Base-by-base conservation (phyloP, 2,888 invertebrate genomes). In the Lottia gigantea region DNA sequence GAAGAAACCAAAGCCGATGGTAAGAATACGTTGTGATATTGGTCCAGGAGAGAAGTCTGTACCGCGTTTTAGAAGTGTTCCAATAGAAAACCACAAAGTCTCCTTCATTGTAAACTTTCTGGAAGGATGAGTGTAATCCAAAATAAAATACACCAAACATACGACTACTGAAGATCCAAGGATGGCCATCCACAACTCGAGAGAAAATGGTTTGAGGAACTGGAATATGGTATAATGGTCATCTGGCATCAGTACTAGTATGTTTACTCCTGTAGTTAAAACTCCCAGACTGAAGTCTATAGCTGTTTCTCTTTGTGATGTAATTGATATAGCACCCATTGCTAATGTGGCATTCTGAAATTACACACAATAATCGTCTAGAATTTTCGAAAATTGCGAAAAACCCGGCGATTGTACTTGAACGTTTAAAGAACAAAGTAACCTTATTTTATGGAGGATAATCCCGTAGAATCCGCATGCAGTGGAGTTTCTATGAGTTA, bases 201-300 rank as follows among this genome's bases (percentile, higher is more conserved):
- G 68, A 0, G 85, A 82, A 70, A 85, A 85, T 0, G 85, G 83
- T 46, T 79, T 78, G 69, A 86, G 74, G 68, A 85, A 84, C 72
- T 85, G 85, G 68, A 85, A 85, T 31, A 85, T 83, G 68, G 78
- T 81, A 8, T 76, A 76, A 7, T 71, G 74, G 62, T 81, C 82
- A 4, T 77, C 68, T 0, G 85, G 85, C 71, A 80, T 82, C 7
- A 77, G 72, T 16, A 85, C 76, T 2, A 85, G 76, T n/a, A 85
- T 80, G 70, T 82, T 83, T 26, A 83, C 81, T 0, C 85, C 85
- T 0, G 85, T 84, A 47, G 79, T 83, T 15, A 85, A 64, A 7
- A 85, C 80, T 15, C 85, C 85, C 2, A 83, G 76, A 47, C 83
- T 84, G 71, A 85, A 85, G 74, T 85, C 85, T 0, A 85, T 81